Conservation (phyloP, 2,113 vertebrate genomes). For the Psittacus erithacus region DNA sequence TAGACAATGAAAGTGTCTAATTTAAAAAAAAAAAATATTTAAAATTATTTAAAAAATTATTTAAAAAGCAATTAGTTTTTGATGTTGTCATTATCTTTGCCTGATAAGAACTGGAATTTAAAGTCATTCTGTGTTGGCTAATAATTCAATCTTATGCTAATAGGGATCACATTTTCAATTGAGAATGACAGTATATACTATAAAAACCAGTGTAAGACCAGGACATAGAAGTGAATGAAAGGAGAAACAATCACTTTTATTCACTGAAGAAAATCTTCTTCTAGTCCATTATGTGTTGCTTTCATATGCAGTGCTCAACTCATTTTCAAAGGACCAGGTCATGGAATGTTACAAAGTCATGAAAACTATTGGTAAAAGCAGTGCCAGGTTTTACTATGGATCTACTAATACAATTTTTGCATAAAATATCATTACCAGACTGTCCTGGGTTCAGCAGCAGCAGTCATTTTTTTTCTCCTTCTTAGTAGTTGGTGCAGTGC, state of each 20-base stretch:
- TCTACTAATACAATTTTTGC: neutral
- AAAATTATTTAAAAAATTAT: fast-evolving
- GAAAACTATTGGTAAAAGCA: neutral
- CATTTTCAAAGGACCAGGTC: neutral
- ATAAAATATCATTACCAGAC: neutral
- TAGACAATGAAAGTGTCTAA: neutral
- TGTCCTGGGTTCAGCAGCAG: too few relatives aligned
- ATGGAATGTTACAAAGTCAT: neutral
- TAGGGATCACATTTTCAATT: neutral
- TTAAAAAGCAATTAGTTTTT: neutral
- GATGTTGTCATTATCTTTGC: neutral
- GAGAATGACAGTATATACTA: neutral
- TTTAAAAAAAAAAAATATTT: neutral
- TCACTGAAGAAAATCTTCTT: neutral
- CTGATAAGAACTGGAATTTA: neutral
- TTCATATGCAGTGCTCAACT: neutral
- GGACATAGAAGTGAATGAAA: neutral
- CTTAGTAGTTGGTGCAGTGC: too few relatives aligned
- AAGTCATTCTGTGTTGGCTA: neutral
- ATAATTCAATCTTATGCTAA: neutral
- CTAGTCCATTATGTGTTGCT: neutral
- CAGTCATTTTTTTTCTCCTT: too few relatives aligned
- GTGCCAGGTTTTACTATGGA: neutral
- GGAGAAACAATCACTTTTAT: neutral
- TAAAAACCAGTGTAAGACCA: neutral